Evolutionary conservation across 1,140 invertebrate species (phyloP).

Genomic region (Musca domestica): DNA sequence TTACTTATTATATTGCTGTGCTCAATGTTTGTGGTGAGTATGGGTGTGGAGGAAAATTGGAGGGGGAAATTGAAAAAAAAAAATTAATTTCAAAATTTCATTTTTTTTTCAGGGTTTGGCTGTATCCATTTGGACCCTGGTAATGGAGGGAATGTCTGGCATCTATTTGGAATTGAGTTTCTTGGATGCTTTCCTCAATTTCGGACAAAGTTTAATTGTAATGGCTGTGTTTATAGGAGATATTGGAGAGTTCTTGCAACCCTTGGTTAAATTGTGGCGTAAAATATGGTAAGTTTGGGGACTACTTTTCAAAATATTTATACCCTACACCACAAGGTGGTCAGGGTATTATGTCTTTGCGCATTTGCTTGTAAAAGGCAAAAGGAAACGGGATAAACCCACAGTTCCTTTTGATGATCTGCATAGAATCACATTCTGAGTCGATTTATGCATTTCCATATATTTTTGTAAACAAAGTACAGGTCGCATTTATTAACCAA

Average conservation of each 20-base stretch:
- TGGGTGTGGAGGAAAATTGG: too few relatives aligned
- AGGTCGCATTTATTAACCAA: too few relatives aligned
- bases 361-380: too few relatives aligned
- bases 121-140: slow-evolving; percentile 80
- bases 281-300: slow-evolving; percentile 56
- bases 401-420: too few relatives aligned
- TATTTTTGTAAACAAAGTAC: too few relatives aligned
- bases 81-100: background rate
- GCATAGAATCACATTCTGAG: too few relatives aligned
- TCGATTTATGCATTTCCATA: too few relatives aligned
- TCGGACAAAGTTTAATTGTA: slow-evolving; percentile 82
- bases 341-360: too few relatives aligned
- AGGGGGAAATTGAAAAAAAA: background rate
- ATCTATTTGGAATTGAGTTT: slow-evolving; percentile 90
- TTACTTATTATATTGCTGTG: slow-evolving; percentile 76
- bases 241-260: slow-evolving; percentile 68
- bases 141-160: slow-evolving; percentile 81
- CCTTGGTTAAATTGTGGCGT: slow-evolving; percentile 62
- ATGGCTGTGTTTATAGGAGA: slow-evolving; percentile 85
- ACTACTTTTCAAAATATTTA: background rate
- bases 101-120: slow-evolving; percentile 67
- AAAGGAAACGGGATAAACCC: too few relatives aligned
- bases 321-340: too few relatives aligned
- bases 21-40: slow-evolving; percentile 82
- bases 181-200: slow-evolving; percentile 82